phyloP scores from a whole-genome alignment of 2,888 invertebrate species.

The Clivina fossor region DNA sequence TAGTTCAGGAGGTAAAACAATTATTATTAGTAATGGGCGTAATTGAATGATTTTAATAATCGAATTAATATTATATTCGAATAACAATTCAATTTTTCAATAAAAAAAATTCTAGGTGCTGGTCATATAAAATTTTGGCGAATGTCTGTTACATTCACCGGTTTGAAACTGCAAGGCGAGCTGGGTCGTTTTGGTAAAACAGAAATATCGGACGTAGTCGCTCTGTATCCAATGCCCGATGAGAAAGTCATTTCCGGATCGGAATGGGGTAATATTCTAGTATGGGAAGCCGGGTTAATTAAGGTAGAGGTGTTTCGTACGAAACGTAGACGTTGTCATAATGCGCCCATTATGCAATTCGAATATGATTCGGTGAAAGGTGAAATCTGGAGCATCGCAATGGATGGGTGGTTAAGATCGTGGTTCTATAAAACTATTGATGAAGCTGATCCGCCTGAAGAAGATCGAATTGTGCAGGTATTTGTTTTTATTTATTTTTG shows the following conservation, averaged over 20 bases:
- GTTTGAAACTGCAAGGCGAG: constrained; percentile 83
- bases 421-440: constrained; percentile 95
- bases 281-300: constrained; percentile 90
- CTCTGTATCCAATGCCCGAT: constrained; percentile 82
- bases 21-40: too few relatives aligned
- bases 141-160: constrained; percentile 88
- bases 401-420: constrained; percentile 76
- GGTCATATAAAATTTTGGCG: constrained; percentile 92
- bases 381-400: constrained; percentile 56
- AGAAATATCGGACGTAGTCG: constrained; percentile 85
- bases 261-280: constrained; percentile 87
- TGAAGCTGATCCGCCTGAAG: constrained; percentile 79
- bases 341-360: constrained; percentile 71
- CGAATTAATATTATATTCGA: too few relatives aligned
- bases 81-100: too few relatives aligned
- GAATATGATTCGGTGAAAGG: constrained; percentile 46
- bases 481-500: too few relatives aligned
- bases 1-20: constrained; percentile 67
- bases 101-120: too few relatives aligned
- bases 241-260: constrained; percentile 70
- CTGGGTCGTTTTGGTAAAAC: constrained; percentile 91
- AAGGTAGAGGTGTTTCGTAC: constrained; percentile 79
- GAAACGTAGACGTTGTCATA: constrained; percentile 73
- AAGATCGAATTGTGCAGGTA: constrained; percentile 72
- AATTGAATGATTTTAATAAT: too few relatives aligned